Conservation (phyloP, 2,888 invertebrate species). For the Drosophila histrio region DNA sequence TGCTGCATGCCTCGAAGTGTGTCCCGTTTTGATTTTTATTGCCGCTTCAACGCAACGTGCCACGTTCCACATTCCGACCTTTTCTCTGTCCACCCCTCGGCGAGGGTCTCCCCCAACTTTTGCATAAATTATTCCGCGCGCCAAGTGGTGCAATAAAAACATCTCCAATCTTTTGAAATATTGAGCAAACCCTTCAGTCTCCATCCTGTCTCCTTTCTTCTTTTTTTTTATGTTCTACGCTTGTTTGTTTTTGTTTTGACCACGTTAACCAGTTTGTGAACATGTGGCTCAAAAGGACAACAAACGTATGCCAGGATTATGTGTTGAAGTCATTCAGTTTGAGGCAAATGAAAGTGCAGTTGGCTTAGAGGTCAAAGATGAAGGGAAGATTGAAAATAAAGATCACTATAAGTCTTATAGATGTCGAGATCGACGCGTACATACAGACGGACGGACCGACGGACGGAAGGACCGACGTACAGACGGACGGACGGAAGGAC, state of each 20-base stretch:
- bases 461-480: no score
- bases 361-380: neutral
- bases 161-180: constrained; percentile 32
- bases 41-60: constrained; percentile 22
- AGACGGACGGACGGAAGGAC: no score
- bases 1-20: constrained; percentile 44
- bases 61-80: constrained; percentile 12
- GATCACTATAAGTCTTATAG: neutral
- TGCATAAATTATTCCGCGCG: constrained; percentile 56
- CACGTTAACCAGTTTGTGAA: neutral
- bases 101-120: constrained; percentile 20
- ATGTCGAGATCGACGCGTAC: no score
- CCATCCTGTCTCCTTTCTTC: neutral
- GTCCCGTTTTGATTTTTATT: constrained; percentile 65
- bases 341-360: neutral
- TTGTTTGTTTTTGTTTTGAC: neutral
- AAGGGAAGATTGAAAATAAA: neutral
- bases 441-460: no score
- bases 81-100: constrained; percentile 1
- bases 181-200: constrained; percentile 28
- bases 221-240: neutral
- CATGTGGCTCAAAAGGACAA: neutral
- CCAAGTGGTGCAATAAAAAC: constrained; percentile 53
- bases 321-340: neutral
- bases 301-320: neutral